These are phyloP conservation scores for Amyelois transitella DNA, from an alignment of 1,140 invertebrate genomes.

Conservation along the genomic window DNA sequence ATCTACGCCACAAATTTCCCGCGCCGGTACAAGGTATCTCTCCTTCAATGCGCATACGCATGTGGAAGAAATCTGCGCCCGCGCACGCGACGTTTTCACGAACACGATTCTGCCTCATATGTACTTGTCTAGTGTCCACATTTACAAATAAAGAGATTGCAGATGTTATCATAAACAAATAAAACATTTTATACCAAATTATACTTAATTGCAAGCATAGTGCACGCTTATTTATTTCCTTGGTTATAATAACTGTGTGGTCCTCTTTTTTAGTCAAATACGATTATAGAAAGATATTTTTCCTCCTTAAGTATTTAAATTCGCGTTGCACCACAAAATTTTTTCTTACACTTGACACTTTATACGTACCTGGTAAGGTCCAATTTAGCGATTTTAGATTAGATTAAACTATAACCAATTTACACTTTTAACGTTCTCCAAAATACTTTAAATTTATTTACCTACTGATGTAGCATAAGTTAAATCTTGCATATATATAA, in stretches of 20 bases:
- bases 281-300: no score
- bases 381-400: background rate
- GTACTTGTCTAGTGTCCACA: background rate
- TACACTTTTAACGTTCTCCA: background rate
- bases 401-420: background rate
- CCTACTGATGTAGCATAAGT: background rate
- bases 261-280: no score
- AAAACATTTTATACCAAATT: background rate
- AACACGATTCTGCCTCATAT: conserved; percentile 6
- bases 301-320: no score
- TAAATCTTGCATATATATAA: no score
- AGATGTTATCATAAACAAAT: background rate
- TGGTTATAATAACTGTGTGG: no score
- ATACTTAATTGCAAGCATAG: no score
- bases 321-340: no score
- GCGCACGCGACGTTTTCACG: conserved; percentile 57
- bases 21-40: conserved; percentile 25
- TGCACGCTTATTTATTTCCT: no score
- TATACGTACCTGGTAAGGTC: no score
- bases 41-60: conserved; percentile 43
- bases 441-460: background rate
- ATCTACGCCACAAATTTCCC: background rate
- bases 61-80: conserved; percentile 42
- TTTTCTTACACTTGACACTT: no score
- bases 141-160: background rate